phyloP scores from a whole-genome alignment of 1,140 invertebrate species.

The Lordiphosa clarofinis region DNA sequence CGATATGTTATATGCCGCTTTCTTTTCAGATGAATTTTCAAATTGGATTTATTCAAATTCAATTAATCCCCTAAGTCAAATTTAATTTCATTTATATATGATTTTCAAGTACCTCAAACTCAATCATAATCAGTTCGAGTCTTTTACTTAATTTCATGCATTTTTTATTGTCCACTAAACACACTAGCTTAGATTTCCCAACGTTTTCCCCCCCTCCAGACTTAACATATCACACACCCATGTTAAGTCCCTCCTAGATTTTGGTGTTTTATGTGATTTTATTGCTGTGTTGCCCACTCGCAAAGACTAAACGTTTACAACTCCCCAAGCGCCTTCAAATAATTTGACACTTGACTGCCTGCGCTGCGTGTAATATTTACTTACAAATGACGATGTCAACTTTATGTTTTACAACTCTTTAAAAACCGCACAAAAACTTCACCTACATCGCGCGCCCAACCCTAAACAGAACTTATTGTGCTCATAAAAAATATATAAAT shows the following conservation, averaged over 20 bases:
- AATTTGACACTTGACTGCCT: conserved; percentile 72
- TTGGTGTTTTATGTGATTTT: conserved; percentile 30
- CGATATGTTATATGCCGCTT: no score
- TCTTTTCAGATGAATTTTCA: no score
- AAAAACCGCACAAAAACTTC: conserved; percentile 34
- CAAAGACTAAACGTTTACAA: conserved; percentile 54
- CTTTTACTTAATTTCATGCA: no score
- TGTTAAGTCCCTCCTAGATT: conserved; percentile 22
- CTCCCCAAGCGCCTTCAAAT: conserved; percentile 61
- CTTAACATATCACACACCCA: conserved; percentile 3
- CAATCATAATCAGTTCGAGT: no score
- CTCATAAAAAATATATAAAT: conserved; percentile 41
- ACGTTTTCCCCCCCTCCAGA: conserved; percentile 14
- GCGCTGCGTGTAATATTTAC: conserved; percentile 9
- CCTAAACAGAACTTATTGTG: conserved; percentile 48
- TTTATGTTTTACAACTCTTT: conserved; percentile 70
- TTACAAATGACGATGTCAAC: conserved; percentile 26
- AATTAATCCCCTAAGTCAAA: no score
- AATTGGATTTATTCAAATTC: no score
- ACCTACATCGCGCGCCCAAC: conserved; percentile 1
- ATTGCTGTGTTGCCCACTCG: conserved; percentile 35
- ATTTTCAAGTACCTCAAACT: no score
- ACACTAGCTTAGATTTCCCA: conserved; percentile 18
- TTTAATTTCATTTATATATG: no score
- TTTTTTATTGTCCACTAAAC: no score